phyloP scores from a whole-genome alignment of 2,888 invertebrate genomes.

The Bimastos eiseni region DNA sequence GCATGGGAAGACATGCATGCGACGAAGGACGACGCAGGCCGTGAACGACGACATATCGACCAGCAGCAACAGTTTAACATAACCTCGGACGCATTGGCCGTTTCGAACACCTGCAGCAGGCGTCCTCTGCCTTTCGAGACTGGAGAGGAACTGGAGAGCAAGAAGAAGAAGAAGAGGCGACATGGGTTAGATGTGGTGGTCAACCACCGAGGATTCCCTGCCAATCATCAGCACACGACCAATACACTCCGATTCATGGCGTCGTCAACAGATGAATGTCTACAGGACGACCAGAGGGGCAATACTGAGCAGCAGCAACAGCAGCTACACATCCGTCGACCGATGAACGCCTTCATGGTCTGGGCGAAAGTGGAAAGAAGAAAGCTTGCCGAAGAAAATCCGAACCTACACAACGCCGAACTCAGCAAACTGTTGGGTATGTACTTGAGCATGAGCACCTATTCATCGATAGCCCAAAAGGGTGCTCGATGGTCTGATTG shows the following conservation, averaged over 20 bases:
- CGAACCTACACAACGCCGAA: slow-evolving; percentile 21
- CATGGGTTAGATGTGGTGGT: too few species aligned
- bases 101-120: too few species aligned
- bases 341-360: slow-evolving; percentile 21
- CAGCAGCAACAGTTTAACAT: too few species aligned
- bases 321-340: neutral
- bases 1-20: too few species aligned
- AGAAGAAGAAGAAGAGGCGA: neutral
- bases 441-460: neutral
- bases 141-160: neutral
- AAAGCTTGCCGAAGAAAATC: slow-evolving; percentile 1
- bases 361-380: slow-evolving; percentile 21
- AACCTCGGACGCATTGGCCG: too few species aligned
- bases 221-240: neutral
- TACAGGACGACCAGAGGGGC: neutral
- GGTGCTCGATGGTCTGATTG: too few species aligned
- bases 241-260: neutral
- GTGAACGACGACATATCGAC: too few species aligned
- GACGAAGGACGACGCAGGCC: too few species aligned
- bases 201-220: neutral
- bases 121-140: neutral
- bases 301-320: neutral
- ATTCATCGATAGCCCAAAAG: too few species aligned
- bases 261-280: neutral
- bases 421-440: slow-evolving; percentile 16